Evolutionary conservation across 2,113 vertebrate species (phyloP).

Genomic region (Globicephala melas): DNA sequence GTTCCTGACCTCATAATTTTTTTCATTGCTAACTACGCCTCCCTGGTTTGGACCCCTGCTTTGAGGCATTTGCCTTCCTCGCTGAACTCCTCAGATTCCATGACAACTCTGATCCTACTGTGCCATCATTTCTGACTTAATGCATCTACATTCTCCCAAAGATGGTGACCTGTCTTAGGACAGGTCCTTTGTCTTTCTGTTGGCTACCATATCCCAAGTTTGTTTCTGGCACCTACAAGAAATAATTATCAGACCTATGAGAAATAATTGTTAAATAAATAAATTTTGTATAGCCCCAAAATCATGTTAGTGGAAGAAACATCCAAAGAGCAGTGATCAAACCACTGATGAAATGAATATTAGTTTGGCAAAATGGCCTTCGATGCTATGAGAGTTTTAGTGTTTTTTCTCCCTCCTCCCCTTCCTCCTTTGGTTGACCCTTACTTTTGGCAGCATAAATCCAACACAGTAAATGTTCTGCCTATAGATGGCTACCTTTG

Average conservation of each 20-base stretch:
- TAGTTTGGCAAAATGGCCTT: not conserved
- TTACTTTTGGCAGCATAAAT: not conserved
- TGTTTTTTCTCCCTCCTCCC: not conserved
- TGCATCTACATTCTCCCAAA: not conserved
- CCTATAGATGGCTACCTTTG: not conserved
- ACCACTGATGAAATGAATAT: not conserved
- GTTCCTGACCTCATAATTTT: not conserved
- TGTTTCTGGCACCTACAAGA: not conserved
- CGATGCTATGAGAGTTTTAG: not conserved
- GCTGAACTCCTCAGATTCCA: not conserved
- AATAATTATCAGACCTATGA: not conserved
- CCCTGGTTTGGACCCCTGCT: not conserved
- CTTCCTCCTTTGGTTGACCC: not conserved
- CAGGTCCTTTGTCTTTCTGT: not conserved
- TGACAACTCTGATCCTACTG: not conserved
- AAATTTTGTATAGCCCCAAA: not conserved
- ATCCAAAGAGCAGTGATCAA: not conserved
- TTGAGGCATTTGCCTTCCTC: not conserved
- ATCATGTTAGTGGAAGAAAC: not conserved
- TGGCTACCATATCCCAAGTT: not conserved
- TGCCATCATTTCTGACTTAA: not conserved
- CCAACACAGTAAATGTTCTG: not conserved
- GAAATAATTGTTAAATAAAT: slow-evolving; percentile 1
- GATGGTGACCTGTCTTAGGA: not conserved
- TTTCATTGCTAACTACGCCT: not conserved